These are phyloP conservation scores for Vultur gryphus DNA, from an alignment of 2,797 vertebrate species.

Conservation along the genomic window DNA sequence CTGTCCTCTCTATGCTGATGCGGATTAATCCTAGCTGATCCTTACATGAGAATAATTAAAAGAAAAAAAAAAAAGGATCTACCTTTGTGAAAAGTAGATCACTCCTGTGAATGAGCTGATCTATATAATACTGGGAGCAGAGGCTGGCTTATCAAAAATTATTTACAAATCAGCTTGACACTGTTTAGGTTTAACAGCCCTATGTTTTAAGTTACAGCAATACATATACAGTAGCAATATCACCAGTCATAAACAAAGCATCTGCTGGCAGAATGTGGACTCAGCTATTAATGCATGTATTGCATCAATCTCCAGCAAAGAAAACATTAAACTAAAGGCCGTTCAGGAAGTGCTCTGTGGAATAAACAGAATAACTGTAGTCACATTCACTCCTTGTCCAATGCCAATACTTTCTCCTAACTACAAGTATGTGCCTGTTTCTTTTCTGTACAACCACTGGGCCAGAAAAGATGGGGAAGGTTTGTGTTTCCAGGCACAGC, in stretches of 20 bases:
- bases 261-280: not conserved
- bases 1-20: not conserved
- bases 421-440: not conserved
- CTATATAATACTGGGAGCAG: not conserved
- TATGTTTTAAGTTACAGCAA: conserved; percentile 6
- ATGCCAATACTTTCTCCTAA: not conserved
- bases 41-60: not conserved
- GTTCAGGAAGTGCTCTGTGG: not conserved
- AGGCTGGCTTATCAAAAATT: not conserved
- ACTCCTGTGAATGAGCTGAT: conserved; percentile 3
- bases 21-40: not conserved
- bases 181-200: not conserved
- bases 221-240: not conserved
- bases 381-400: not conserved
- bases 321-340: not conserved
- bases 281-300: not conserved
- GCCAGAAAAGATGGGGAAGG: not conserved
- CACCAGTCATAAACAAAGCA: not conserved
- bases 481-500: not conserved
- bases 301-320: not conserved
- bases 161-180: not conserved
- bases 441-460: not conserved
- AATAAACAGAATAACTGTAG: not conserved
- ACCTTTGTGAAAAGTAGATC: not conserved
- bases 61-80: not conserved